Evolutionary conservation across 2,113 vertebrate genomes (phyloP), one percentile per base, ranked within the genome.

Genomic region (Pseudorhombus dupliciocellatus): DNA sequence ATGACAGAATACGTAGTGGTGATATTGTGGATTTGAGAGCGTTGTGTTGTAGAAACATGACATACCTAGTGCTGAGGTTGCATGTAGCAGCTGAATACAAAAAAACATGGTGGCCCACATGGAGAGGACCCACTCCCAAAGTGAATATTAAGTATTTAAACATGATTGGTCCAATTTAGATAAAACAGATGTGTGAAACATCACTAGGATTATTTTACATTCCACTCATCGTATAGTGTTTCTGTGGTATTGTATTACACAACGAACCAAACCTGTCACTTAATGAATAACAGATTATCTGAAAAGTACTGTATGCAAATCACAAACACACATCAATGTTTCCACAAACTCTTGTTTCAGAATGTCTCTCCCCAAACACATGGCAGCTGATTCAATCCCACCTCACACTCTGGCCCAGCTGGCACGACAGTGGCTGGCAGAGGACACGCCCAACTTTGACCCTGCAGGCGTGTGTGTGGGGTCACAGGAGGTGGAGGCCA

Each of bases 401-500:
- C 81, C 90, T 1, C 70, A 84, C 46, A 73, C 87, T 0, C 78
- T 96, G 77, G 85, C 68, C 10, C 26, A 77, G 25, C 85, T 96
- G 74, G 95, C 90, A 0, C 84, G 28, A n/a, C 82, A 91, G 31
- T 96, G 96, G 96, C 87, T 96, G 62, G 87, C 26, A 11, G 96
- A 96, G 72, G 96, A 96, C 84, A 93, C 93, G 0, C 94, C 95
- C 0, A 87, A 90, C 80, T 92, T 95, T 76, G 94, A 96, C 83
- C 88, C 84, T 0, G 87, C 92, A 0, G 94, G 94, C 16, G 67
- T 89, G 70, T 93, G 92, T n/a, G 92, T 94, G 1, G 93, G 93
- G 0, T 85, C 86, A 0, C 73, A 59, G 11, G 88, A 84, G 2
- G 84, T 91, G 0, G 83, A 87, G 40, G 93, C 93, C 0, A 61